phyloP scores from a whole-genome alignment of 2,113 vertebrate genomes.

The Gambusia holbrooki region DNA sequence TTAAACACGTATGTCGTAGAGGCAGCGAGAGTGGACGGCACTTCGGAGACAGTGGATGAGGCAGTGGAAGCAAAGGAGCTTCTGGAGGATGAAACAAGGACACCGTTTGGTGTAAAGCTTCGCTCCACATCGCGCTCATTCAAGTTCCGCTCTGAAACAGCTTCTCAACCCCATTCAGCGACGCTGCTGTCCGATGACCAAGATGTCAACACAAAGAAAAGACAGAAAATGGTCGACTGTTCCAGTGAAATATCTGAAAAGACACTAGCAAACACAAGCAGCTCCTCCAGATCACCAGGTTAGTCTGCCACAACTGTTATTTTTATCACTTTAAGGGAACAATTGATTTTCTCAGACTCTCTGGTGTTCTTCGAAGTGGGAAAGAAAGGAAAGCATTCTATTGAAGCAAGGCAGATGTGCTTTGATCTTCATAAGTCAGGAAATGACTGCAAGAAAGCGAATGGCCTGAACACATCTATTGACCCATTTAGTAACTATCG shows the following conservation, averaged over 20 bases:
- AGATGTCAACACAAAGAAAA: slow-evolving; percentile 38
- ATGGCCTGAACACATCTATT: no score
- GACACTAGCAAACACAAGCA: slow-evolving; percentile 9
- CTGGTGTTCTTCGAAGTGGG: background rate
- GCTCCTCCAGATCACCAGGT: slow-evolving; percentile 76
- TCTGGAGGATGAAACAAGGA: slow-evolving; percentile 70
- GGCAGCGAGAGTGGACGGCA: slow-evolving; percentile 28
- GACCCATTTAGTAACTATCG: background rate
- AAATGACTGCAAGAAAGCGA: no score
- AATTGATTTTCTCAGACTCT: background rate
- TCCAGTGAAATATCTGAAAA: slow-evolving; percentile 19
- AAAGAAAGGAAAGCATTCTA: background rate
- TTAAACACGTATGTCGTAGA: background rate
- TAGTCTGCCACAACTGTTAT: slow-evolving; percentile 62
- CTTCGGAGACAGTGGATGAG: slow-evolving; percentile 41
- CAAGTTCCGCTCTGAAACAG: slow-evolving; percentile 72
- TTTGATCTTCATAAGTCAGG: no score
- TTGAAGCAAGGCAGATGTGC: background rate
- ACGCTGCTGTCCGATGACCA: slow-evolving; percentile 74
- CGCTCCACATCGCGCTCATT: slow-evolving; percentile 87
- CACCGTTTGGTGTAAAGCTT: slow-evolving; percentile 87
- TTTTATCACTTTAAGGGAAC: background rate
- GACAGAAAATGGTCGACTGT: slow-evolving; percentile 18
- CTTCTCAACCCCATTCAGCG: slow-evolving; percentile 45
- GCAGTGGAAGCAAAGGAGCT: slow-evolving; percentile 42